Percentiles rank a stretch among this genome's conserved stretches.
phyloP scores from a whole-genome alignment of 2,113 vertebrate species.

The Cercopithecus mona region DNA sequence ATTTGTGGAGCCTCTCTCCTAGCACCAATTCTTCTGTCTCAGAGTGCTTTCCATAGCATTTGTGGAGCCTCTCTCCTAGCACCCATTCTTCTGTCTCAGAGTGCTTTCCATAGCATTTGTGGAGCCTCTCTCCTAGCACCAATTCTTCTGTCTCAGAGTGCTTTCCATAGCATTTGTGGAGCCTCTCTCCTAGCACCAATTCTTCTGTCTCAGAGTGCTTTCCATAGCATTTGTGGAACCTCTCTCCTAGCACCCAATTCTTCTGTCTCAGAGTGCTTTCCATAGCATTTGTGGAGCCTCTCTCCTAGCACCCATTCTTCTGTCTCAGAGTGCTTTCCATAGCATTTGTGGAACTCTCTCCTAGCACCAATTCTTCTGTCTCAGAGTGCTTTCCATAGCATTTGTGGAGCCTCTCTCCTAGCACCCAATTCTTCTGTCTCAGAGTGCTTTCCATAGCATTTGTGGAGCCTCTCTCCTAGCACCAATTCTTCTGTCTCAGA shows the following conservation, averaged over 20 bases:
- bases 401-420: background rate
- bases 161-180: background rate
- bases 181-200: background rate
- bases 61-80: background rate
- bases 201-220: background rate
- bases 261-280: background rate
- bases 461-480: background rate
- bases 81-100: background rate
- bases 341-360: background rate
- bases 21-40: background rate
- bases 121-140: background rate
- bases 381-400: background rate
- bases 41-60: background rate
- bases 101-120: background rate
- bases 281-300: background rate
- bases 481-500: background rate
- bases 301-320: background rate
- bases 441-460: background rate
- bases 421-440: background rate
- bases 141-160: background rate
- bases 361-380: background rate
- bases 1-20: background rate
- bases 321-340: background rate
- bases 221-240: background rate
- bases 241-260: background rate